Evolutionary conservation across 2,888 invertebrate species (phyloP).

Genomic region (Cerastis leucographa): DNA sequence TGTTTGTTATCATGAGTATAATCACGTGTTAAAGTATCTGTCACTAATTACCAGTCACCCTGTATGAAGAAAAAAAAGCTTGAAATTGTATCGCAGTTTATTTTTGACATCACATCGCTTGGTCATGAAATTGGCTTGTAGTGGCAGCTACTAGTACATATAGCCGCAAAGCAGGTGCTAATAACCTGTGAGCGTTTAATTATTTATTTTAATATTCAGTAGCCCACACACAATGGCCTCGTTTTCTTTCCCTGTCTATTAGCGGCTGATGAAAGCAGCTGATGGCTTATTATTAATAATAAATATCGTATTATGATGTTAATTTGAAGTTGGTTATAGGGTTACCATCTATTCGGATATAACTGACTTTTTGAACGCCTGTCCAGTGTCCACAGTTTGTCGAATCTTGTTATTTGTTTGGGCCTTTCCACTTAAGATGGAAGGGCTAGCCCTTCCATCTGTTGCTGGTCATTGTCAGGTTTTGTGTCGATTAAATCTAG

Average conservation of each 20-base stretch:
- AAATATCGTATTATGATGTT: slow-evolving; percentile 48
- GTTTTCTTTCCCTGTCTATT: slow-evolving; percentile 23
- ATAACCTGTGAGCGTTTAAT: background rate
- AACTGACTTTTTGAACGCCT: too few species aligned
- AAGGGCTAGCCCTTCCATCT: too few species aligned
- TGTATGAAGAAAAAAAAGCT: background rate
- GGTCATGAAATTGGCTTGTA: slow-evolving; percentile 1
- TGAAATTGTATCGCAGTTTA: background rate
- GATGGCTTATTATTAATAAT: slow-evolving; percentile 40
- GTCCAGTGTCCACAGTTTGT: too few species aligned
- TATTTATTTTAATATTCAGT: slow-evolving; percentile 28
- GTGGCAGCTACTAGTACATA: background rate
- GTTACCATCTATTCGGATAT: background rate
- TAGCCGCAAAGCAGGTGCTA: slow-evolving; percentile 19
- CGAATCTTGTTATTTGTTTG: too few species aligned
- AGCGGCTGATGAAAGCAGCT: slow-evolving; percentile 39
- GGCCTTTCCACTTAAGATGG: too few species aligned
- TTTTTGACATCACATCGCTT: background rate
- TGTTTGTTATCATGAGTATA: too few species aligned
- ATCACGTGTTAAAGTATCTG: too few species aligned
- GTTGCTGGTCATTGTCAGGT: too few species aligned
- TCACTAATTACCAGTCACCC: too few species aligned
- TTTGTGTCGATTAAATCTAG: too few species aligned
- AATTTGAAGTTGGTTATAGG: slow-evolving; percentile 23
- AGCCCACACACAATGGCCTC: slow-evolving; percentile 29